Evolutionary conservation across 2,888 invertebrate genomes (phyloP), one percentile per base, ranked within the genome.

Genomic region (Mantis religiosa): DNA sequence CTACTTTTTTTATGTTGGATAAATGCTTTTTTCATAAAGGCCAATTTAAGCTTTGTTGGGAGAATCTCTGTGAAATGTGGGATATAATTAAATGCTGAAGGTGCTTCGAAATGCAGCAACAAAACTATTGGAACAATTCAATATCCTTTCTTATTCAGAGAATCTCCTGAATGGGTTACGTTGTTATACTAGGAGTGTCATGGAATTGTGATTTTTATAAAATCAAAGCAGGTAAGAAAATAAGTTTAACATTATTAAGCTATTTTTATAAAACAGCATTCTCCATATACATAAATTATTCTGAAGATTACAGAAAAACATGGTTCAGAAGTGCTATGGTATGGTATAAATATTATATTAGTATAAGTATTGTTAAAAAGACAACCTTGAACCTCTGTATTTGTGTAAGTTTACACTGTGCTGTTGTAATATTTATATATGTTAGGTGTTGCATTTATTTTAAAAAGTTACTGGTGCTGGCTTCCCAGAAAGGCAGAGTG

Each of bases 391-490:
- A 82, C 9, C 82, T 82, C 54, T 71, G 87, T 87, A 30, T 34
- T 82, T 87, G 54, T 82, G 41, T 87, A 71, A 25, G 81, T 86
- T 85, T 86, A 28, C 86, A 86, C 15, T 27, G 28, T 86, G 28
- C 20, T 47, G 54, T 85, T 28, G 86, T 81, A 28, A 86, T 71
- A 86, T 86, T 86, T 81, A 30, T 86, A 86, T 30, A n/a, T 82
- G 34, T 82, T 82, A 82, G 30, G 87, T 87, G 87, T 87, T 87
- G 87, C 87, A 87, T 87, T 87, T 87, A 87, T 87, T 87, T 87
- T 87, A 87, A 87, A 87, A 82, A 82, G 87, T 47, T n/a, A 28
- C 25, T 27, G 87, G 82, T 87, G 87, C 82, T 87, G 87, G 85
- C 84, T 84, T 84, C 28, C 25, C 25, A 84, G 84, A 84, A n/a